These are phyloP conservation scores for Megatriorchis doriae DNA, from an alignment of 2,113 vertebrate genomes.

Conservation along the genomic window DNA sequence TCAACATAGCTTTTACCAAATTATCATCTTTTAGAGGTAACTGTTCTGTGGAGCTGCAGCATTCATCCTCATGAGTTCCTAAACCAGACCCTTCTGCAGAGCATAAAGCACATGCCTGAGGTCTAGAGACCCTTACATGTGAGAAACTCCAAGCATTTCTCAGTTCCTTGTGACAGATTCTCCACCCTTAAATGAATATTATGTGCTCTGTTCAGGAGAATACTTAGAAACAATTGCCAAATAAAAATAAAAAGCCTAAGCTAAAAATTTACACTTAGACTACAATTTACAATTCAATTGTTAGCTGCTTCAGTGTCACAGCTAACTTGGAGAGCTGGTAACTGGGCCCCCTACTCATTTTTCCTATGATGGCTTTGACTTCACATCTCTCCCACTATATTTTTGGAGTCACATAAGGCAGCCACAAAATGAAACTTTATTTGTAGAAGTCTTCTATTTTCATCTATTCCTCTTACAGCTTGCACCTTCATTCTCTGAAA, in stretches of 20 bases:
- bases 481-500: neutral
- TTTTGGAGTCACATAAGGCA: neutral
- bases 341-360: neutral
- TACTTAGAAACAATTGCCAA: neutral
- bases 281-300: neutral
- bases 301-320: neutral
- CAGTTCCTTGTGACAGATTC: neutral
- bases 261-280: neutral
- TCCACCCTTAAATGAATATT: neutral
- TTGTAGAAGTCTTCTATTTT: neutral
- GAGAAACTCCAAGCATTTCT: neutral
- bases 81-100: neutral
- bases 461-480: neutral
- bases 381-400: neutral
- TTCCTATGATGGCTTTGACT: neutral
- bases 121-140: neutral
- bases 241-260: neutral
- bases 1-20: neutral
- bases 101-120: neutral
- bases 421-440: neutral
- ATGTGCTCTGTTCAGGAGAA: neutral
- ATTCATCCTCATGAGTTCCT: accelerated
- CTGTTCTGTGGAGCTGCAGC: neutral
- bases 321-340: neutral
- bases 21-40: neutral